Percentiles rank a stretch among this genome's conserved stretches.
Evolutionary conservation across 2,113 vertebrate genomes (phyloP).

Genomic region (Phylloscopus trochiloides): DNA sequence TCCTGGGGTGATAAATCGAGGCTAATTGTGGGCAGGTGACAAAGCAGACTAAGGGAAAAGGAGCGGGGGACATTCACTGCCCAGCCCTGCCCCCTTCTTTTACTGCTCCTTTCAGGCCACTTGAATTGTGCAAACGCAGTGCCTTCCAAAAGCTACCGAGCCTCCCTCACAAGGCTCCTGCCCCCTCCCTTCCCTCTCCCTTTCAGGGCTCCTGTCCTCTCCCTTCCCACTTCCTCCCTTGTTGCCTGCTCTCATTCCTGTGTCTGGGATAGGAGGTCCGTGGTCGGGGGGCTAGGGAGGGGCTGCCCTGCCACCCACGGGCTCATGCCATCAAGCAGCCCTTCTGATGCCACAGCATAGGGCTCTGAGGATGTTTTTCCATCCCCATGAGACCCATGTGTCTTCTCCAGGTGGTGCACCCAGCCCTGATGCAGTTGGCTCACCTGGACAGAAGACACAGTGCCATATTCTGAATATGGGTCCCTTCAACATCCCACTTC

Average conservation of each 20-base stretch:
- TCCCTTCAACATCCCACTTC: neutral
- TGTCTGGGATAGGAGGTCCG: neutral
- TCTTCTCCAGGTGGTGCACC: neutral
- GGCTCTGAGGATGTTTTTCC: neutral
- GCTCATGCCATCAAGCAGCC: neutral
- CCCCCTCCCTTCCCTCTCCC: neutral
- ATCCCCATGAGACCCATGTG: neutral
- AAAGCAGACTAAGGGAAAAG: conserved; percentile 40
- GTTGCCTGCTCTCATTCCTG: neutral
- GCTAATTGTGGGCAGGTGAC: conserved; percentile 61
- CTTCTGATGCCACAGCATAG: rapidly evolving
- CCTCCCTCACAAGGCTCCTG: neutral
- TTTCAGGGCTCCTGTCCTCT: neutral
- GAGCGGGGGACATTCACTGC: neutral
- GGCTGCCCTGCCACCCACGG: neutral
- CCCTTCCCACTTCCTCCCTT: neutral
- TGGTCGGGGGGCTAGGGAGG: rapidly evolving
- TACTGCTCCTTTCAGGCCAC: conserved; percentile 31
- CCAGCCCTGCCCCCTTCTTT: conserved; percentile 34
- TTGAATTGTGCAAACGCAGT: neutral
- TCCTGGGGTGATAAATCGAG: conserved; percentile 51
- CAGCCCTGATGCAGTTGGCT: neutral
- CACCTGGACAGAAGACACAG: neutral
- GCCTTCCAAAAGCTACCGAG: neutral
- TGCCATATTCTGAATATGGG: neutral